These are phyloP conservation scores for Furcula furcula DNA, from an alignment of 2,888 invertebrate genomes.

Conservation along the genomic window DNA sequence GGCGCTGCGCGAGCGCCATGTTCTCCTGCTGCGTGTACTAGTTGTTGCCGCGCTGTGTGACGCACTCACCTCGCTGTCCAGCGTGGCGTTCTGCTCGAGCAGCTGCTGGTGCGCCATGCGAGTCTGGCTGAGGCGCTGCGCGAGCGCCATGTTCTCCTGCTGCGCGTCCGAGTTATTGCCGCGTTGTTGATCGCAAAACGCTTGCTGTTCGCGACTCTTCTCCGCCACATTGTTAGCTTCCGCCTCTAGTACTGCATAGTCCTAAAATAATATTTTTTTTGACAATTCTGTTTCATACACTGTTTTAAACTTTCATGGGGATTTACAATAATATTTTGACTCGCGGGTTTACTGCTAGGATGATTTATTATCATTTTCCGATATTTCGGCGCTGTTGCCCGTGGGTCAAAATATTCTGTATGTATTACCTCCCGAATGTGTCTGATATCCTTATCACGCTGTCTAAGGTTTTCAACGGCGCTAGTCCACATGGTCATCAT, in stretches of 20 bases:
- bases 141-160: constrained; percentile 53
- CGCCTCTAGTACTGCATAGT: constrained; percentile 71
- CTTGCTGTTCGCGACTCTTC: constrained; percentile 80
- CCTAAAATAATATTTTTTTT: too few relatives aligned
- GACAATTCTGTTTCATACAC: too few relatives aligned
- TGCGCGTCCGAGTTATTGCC: constrained; percentile 79
- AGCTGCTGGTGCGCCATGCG: constrained; percentile 52
- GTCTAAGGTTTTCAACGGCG: constrained; percentile 85
- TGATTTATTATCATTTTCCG: too few relatives aligned
- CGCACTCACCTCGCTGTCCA: constrained; percentile 64
- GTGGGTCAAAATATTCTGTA: too few relatives aligned
- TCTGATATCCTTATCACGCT: constrained; percentile 85
- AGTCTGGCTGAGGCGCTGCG: constrained; percentile 52
- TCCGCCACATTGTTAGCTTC: constrained; percentile 74
- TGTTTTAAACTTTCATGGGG: too few relatives aligned
- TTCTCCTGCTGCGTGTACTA: too few relatives aligned
- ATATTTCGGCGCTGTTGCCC: too few relatives aligned
- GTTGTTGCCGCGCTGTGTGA: not conserved
- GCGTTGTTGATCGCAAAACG: constrained; percentile 82
- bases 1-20: too few relatives aligned
- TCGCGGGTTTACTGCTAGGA: too few relatives aligned
- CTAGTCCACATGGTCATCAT: constrained; percentile 88
- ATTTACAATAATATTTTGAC: too few relatives aligned
- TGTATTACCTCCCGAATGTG: constrained; percentile 75
- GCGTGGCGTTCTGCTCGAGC: constrained; percentile 43